phyloP scores from a whole-genome alignment of 2,888 invertebrate genomes.

The Xylophagus ater region DNA sequence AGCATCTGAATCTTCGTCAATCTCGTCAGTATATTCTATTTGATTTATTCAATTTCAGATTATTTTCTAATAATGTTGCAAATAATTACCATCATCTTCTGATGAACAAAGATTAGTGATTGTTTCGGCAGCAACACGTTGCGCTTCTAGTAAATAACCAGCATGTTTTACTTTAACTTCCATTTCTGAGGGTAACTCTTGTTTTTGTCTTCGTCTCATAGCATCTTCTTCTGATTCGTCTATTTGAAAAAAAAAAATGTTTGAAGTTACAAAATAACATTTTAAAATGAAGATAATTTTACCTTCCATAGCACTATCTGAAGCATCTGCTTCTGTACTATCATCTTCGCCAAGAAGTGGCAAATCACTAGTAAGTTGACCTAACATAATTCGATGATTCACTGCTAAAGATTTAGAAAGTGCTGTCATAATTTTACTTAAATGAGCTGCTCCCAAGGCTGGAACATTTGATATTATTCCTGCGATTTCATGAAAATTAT shows the following conservation, averaged over 20 bases:
- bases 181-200: slow-evolving; percentile 33
- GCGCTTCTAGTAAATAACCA: slow-evolving; percentile 50
- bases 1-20: slow-evolving; percentile 39
- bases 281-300: neutral
- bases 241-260: slow-evolving; percentile 5
- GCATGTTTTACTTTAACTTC: slow-evolving; percentile 43
- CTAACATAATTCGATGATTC: slow-evolving; percentile 44
- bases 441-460: slow-evolving; percentile 39
- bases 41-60: too few relatives aligned
- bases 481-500: slow-evolving; percentile 8
- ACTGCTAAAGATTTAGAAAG: slow-evolving; percentile 44
- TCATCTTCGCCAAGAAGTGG: slow-evolving; percentile 30
- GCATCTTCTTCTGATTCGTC: slow-evolving; percentile 29
- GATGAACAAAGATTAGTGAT: slow-evolving; percentile 57
- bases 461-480: slow-evolving; percentile 47
- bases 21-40: slow-evolving; percentile 37
- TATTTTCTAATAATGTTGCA: neutral
- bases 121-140: slow-evolving; percentile 57
- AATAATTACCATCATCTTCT: slow-evolving; percentile 44
- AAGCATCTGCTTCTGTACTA: slow-evolving; percentile 3
- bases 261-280: neutral
- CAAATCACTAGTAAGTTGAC: slow-evolving; percentile 42
- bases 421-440: slow-evolving; percentile 43
- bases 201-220: slow-evolving; percentile 23
- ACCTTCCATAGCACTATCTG: slow-evolving; percentile 16